phyloP scores from a whole-genome alignment of 2,888 invertebrate genomes.

The Tachina fera region DNA sequence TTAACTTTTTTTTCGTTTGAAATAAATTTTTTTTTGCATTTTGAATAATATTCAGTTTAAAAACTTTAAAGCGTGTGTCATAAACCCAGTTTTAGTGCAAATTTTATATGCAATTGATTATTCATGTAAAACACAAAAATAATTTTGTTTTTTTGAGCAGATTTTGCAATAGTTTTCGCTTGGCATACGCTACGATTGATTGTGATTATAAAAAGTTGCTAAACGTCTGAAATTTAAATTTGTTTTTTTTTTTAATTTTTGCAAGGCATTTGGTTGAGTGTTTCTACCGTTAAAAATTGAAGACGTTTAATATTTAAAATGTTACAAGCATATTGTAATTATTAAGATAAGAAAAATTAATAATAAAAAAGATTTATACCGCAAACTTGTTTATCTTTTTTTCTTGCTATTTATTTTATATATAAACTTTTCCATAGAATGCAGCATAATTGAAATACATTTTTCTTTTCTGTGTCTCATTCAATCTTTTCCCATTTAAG shows the following conservation, averaged over 20 bases:
- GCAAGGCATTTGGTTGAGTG: not conserved
- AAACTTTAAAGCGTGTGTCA: not conserved
- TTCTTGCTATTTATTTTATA: not conserved
- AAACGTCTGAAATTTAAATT: not conserved
- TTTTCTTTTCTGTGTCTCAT: not conserved
- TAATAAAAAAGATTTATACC: not conserved
- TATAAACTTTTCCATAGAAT: conserved; percentile 36
- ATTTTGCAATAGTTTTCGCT: conserved; percentile 20
- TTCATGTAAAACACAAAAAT: conserved; percentile 6
- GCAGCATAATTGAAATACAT: not conserved
- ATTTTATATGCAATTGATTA: not conserved
- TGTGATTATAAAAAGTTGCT: conserved; percentile 8
- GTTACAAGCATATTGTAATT: not conserved
- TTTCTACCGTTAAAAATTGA: not conserved
- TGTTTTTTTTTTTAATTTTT: not conserved
- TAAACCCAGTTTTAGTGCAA: conserved; percentile 3
- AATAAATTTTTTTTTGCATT: not conserved
- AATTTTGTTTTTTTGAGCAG: not conserved
- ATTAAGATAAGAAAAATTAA: not conserved
- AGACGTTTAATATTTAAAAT: not conserved
- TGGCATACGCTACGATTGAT: not conserved
- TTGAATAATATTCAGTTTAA: not conserved
- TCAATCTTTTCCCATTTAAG: conserved; percentile 27
- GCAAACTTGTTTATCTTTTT: conserved; percentile 6
- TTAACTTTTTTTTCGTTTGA: not conserved